phyloP scores from a whole-genome alignment of 2,113 vertebrate species.

The Hemibagrus wyckioides region DNA sequence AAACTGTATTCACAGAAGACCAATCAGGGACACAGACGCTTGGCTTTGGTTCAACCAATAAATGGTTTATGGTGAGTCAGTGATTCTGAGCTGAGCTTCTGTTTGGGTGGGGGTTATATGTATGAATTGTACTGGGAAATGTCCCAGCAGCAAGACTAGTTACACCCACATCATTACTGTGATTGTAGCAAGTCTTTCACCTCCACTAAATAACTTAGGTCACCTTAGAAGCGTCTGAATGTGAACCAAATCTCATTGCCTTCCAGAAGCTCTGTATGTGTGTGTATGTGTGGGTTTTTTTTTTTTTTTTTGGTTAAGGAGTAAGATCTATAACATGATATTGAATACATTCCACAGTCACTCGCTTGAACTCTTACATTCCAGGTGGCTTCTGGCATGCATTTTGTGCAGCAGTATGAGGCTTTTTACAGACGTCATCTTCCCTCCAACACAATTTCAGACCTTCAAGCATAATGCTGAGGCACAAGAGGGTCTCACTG shows the following conservation, averaged over 20 bases:
- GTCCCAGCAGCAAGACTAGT: neutral
- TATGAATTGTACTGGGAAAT: neutral
- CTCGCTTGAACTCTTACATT: constrained; percentile 48
- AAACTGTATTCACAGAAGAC: neutral
- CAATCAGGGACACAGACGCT: neutral
- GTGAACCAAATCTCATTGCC: constrained; percentile 42
- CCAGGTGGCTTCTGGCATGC: constrained; percentile 49
- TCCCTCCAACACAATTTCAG: constrained; percentile 61
- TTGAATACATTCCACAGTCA: constrained; percentile 48
- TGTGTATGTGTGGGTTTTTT: constrained; percentile 4
- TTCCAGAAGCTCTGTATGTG: constrained; percentile 35
- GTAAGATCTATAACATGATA: constrained; percentile 56
- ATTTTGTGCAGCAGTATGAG: constrained; percentile 56
- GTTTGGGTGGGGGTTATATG: neutral
- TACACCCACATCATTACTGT: constrained; percentile 18
- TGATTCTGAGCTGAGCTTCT: constrained; percentile 21
- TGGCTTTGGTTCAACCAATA: neutral
- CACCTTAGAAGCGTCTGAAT: constrained; percentile 36
- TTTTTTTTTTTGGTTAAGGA: constrained; percentile 9
- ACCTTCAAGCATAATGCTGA: constrained; percentile 62
- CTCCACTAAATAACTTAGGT: constrained; percentile 33
- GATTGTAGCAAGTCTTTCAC: constrained; percentile 38
- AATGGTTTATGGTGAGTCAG: constrained; percentile 15
- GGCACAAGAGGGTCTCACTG: constrained; percentile 68
- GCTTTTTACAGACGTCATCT: constrained; percentile 55